Conservation (phyloP, 2,113 vertebrate genomes). For the Delphinapterus leucas region DNA sequence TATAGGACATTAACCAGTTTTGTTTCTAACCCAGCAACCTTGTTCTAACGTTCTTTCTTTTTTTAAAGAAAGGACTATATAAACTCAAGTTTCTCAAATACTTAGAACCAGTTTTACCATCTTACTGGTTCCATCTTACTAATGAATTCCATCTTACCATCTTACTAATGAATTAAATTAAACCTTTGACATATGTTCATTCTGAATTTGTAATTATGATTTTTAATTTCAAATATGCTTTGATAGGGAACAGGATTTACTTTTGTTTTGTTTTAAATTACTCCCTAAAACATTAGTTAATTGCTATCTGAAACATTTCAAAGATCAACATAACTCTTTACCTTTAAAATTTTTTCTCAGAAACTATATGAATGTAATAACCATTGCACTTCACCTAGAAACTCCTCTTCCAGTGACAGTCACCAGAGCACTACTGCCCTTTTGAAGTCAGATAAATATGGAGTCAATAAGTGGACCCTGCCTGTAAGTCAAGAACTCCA, state of each 20-base stretch:
- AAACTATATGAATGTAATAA: neutral
- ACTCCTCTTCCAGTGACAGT: neutral
- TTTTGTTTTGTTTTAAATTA: neutral
- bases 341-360: neutral
- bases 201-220: neutral
- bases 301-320: neutral
- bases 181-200: neutral
- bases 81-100: conserved; percentile 27
- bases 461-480: neutral
- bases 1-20: neutral
- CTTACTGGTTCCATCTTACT: neutral
- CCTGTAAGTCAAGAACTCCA: neutral
- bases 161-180: neutral
- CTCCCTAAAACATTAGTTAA: neutral
- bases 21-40: neutral
- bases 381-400: neutral
- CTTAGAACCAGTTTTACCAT: neutral
- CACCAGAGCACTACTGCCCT: neutral
- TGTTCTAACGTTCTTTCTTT: neutral
- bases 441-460: neutral
- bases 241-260: neutral
- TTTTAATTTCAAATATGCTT: conserved; percentile 9
- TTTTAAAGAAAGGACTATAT: neutral
- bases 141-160: too few species aligned
- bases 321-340: neutral